Evolutionary conservation across 2,113 vertebrate species (phyloP), one percentile per base, ranked within the genome.

Genomic region (Platichthys stellatus): DNA sequence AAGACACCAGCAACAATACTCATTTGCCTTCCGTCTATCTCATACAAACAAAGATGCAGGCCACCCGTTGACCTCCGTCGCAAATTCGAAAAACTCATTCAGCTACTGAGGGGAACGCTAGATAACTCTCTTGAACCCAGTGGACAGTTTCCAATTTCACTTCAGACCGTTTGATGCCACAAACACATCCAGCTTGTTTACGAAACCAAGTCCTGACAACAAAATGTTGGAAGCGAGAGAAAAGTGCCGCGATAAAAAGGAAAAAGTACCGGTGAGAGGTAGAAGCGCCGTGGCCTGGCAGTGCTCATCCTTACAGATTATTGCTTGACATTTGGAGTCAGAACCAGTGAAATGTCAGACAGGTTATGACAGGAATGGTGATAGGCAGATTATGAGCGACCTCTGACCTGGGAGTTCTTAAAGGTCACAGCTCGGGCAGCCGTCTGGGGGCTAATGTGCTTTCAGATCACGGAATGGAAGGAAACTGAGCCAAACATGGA

Each of bases 361-460:
- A 43, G 90, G 89, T 91, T 91, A 90, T 89, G 91, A 91, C 85
- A 84, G 82, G 89, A 91, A 91, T 92, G 82, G 83, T 83, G 89
- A 90, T 88, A 69, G 84, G 88, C 88, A 85, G 88, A 93, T 93
- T 91, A 92, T 86, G 81, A 31, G 64, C 65, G 82, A 91, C 85
- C 90, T 80, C 72, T 88, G 91, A 91, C 89, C 90, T 86, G 67
- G 73, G 83, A 81, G 74, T 70, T 79, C 76, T 59, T 38, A 93
- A 91, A 93, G 87, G 90, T 90, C 85, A 87, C 56, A 10, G 71
- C 83, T 89, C 81, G 69, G 59, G 78, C 80, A 76, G 21, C 72
- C 43, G 12, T 82, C 81, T 71, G 82, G 7, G 57, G 49, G 70
- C 63, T 72, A 68, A 79, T 88, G 79, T 58, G 81, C 72, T 83